A percentile compares a stretch with the other conserved stretches of the same genome.
Conservation (phyloP, 2,888 invertebrate genomes). For the Lasioglossum figueresi region DNA sequence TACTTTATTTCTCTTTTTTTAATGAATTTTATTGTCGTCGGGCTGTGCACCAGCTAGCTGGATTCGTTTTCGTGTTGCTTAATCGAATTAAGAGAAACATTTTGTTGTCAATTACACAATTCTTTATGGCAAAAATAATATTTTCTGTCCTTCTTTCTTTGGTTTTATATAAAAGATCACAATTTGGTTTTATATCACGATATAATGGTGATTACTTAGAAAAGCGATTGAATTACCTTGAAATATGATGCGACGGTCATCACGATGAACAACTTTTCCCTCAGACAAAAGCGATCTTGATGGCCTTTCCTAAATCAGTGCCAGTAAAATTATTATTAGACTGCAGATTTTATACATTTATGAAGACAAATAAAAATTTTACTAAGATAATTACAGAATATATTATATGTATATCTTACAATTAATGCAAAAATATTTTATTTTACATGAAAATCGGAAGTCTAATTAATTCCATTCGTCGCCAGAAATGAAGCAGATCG, state of each 20-base stretch:
- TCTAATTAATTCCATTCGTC: background rate
- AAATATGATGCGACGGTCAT: no score
- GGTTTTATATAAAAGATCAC: no score
- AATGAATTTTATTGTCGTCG: background rate
- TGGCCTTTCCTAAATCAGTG: no score
- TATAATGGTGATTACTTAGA: background rate
- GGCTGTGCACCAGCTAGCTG: background rate
- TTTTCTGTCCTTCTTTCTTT: no score
- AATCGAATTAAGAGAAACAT: background rate
- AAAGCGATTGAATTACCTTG: no score
- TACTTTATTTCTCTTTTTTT: background rate
- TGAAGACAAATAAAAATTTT: background rate
- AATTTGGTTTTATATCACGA: background rate
- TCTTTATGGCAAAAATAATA: no score
- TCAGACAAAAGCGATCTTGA: no score
- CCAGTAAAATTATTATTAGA: no score
- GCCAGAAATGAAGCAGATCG: background rate
- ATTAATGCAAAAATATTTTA: background rate
- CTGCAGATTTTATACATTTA: no score
- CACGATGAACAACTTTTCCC: no score
- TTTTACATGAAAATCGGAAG: background rate
- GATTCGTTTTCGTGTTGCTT: background rate
- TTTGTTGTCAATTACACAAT: no score
- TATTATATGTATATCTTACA: background rate
- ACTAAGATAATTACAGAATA: background rate